phyloP scores from a whole-genome alignment of 2,113 vertebrate species.

The Megaptera novaeangliae region DNA sequence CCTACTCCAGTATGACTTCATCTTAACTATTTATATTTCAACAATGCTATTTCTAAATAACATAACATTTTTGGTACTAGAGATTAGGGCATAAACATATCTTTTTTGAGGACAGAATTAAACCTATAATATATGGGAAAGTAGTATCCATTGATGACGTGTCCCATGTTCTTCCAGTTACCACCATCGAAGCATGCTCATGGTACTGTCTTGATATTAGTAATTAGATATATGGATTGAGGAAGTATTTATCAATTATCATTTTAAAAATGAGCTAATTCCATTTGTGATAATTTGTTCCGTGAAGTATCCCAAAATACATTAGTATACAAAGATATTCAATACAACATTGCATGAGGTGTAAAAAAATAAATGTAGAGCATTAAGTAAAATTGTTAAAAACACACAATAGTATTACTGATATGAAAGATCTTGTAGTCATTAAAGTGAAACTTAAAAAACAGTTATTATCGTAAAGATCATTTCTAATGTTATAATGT shows the following conservation, averaged over 20 bases:
- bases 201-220: background rate
- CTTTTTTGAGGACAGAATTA: background rate
- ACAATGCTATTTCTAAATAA: background rate
- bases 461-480: background rate
- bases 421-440: background rate
- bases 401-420: background rate
- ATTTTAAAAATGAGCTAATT: background rate
- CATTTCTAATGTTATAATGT: background rate
- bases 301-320: background rate
- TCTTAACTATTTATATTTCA: background rate
- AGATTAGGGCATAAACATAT: background rate
- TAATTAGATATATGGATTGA: background rate
- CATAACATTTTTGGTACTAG: background rate
- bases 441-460: background rate
- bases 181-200: background rate
- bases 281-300: background rate
- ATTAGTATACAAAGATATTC: background rate
- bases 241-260: background rate
- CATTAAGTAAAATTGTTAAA: background rate
- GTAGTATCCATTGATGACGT: background rate
- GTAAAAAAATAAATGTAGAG: background rate
- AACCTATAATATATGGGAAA: background rate
- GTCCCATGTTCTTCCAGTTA: background rate
- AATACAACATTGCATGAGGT: background rate
- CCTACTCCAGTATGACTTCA: background rate